phyloP scores from a whole-genome alignment of 2,888 invertebrate species.

The Cheiracanthium punctorium region DNA sequence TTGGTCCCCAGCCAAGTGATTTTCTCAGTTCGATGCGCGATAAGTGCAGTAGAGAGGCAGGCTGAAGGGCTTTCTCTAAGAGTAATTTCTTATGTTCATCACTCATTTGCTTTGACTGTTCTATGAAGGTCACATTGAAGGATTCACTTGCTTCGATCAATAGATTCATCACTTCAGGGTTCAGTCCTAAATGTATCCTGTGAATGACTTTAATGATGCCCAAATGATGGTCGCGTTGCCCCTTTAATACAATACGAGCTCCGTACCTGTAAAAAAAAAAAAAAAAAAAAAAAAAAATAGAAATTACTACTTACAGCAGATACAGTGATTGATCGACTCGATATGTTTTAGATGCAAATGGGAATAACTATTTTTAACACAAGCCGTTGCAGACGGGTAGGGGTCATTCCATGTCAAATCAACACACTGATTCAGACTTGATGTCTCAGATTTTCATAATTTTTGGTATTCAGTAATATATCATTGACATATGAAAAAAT shows the following conservation, averaged over 20 bases:
- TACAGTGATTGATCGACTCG: no score
- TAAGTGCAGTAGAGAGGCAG: constrained; percentile 82
- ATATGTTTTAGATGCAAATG: no score
- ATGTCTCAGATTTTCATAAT: no score
- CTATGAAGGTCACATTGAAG: constrained; percentile 87
- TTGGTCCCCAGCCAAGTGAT: constrained; percentile 77
- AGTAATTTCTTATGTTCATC: constrained; percentile 82
- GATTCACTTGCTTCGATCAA: constrained; percentile 85
- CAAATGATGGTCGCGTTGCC: constrained; percentile 88
- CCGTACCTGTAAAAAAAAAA: constrained; percentile 80
- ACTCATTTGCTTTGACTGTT: constrained; percentile 82
- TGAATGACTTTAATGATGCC: constrained; percentile 88
- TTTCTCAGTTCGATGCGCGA: constrained; percentile 81
- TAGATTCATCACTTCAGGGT: constrained; percentile 79
- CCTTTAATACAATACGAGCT: constrained; percentile 82
- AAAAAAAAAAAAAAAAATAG: no score
- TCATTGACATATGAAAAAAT: no score
- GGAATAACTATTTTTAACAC: no score
- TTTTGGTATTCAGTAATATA: no score
- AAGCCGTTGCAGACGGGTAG: no score
- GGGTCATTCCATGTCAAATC: no score
- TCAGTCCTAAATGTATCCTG: constrained; percentile 79
- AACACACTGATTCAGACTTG: no score
- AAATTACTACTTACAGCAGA: no score
- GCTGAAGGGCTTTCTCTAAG: constrained; percentile 82